phyloP scores from a whole-genome alignment of 2,797 vertebrate species.

The Graptemys geographica region DNA sequence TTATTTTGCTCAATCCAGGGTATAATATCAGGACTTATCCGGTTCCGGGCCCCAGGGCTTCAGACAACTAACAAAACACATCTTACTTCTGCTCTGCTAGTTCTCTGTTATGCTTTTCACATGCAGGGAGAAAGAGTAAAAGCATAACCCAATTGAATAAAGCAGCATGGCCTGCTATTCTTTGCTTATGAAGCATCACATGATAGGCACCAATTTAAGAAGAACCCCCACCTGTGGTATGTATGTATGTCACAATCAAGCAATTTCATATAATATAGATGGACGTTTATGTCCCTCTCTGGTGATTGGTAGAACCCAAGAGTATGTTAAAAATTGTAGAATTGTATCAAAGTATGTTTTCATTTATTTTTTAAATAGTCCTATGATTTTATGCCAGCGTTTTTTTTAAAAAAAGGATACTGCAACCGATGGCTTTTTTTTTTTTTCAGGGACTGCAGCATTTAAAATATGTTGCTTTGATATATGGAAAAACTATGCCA shows the following conservation, averaged over 20 bases:
- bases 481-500: constrained; percentile 2
- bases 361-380: constrained; percentile 41
- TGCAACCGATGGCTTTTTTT: not conserved
- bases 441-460: not conserved
- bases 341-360: constrained; percentile 1
- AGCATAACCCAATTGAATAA: constrained; percentile 83
- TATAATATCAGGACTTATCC: constrained; percentile 89
- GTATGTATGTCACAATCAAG: constrained; percentile 43
- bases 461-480: constrained; percentile 1
- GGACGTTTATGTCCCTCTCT: constrained; percentile 1
- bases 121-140: constrained; percentile 84
- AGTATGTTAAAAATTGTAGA: constrained; percentile 41
- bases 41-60: constrained; percentile 92
- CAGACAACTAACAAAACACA: constrained; percentile 94
- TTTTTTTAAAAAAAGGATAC: constrained; percentile 16
- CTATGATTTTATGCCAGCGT: not conserved
- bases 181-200: constrained; percentile 78
- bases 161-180: constrained; percentile 82
- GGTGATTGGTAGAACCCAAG: not conserved
- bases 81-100: constrained; percentile 95
- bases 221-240: constrained; percentile 63
- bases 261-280: not conserved
- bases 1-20: constrained; percentile 88
- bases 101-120: constrained; percentile 91
- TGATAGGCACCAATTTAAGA: constrained; percentile 72